Conservation (phyloP, 2,888 invertebrate genomes). For the Tromatobia lineatoria region DNA sequence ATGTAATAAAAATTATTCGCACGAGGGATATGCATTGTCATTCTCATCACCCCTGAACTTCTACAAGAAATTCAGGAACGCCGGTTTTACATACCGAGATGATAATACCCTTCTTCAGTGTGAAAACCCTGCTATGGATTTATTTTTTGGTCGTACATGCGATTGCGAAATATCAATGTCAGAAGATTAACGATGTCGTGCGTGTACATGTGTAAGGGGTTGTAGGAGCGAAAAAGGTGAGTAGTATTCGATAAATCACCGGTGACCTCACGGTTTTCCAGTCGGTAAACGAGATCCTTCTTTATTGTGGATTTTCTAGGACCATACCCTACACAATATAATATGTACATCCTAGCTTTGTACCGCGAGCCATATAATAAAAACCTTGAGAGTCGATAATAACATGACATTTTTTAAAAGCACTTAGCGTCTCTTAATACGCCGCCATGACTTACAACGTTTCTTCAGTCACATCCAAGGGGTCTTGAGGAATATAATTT, state of each 20-base stretch:
- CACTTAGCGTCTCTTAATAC: too few relatives aligned
- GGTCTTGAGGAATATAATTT: too few relatives aligned
- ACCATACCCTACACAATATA: not conserved
- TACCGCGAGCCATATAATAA: not conserved
- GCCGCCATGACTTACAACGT: too few relatives aligned
- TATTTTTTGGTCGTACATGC: conserved; percentile 41
- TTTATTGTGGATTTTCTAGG: conserved; percentile 53
- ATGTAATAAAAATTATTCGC: conserved; percentile 47
- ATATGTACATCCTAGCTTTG: not conserved
- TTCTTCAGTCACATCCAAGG: too few relatives aligned
- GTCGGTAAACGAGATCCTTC: conserved; percentile 57
- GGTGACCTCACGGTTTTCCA: conserved; percentile 68
- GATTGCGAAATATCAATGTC: conserved; percentile 29
- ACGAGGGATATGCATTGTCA: conserved; percentile 9
- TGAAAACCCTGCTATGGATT: conserved; percentile 26
- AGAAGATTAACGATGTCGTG: conserved; percentile 62
- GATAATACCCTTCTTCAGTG: conserved; percentile 37
- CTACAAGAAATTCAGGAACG: not conserved
- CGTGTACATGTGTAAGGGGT: conserved; percentile 16
- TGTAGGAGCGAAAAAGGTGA: conserved; percentile 46
- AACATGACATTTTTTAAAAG: too few relatives aligned
- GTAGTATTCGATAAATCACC: conserved; percentile 80
- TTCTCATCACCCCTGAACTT: not conserved
- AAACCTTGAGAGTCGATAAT: too few relatives aligned
- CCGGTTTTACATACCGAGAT: conserved; percentile 23